Evolutionary conservation across 1,140 invertebrate genomes (phyloP).

Genomic region (Drosophila kepulauana): DNA sequence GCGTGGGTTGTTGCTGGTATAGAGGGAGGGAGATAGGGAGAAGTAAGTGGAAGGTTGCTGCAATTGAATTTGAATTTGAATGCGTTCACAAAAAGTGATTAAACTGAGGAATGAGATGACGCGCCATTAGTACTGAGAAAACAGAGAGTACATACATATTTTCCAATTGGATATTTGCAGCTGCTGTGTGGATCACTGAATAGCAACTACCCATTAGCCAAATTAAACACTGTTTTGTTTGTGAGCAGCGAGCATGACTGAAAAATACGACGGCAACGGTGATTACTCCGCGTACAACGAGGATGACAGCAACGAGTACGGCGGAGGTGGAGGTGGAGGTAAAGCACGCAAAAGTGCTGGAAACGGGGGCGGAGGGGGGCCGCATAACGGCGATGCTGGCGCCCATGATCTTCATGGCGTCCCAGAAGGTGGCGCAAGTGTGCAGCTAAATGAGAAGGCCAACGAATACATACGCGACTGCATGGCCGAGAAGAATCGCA

Average conservation of each 20-base stretch:
- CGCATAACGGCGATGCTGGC: conserved; percentile 76
- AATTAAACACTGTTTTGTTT: conserved; percentile 31
- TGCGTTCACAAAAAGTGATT: conserved; percentile 38
- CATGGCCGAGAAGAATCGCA: conserved; percentile 90
- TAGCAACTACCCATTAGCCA: conserved; percentile 20
- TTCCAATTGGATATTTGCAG: conserved; percentile 40
- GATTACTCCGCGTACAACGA: conserved; percentile 85
- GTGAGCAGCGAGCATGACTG: conserved; percentile 67
- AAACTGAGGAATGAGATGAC: conserved; percentile 15
- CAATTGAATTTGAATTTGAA: conserved; percentile 38
- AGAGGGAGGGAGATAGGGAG: background rate
- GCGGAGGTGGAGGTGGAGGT: conserved; percentile 31
- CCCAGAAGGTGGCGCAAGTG: conserved; percentile 46
- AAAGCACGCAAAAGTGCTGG: conserved; percentile 84
- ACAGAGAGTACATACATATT: background rate
- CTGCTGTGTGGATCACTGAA: conserved; percentile 12
- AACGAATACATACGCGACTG: conserved; percentile 91
- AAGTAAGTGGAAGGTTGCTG: background rate
- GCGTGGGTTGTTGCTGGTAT: background rate
- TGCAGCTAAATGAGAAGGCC: conserved; percentile 88
- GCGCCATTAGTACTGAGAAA: conserved; percentile 1
- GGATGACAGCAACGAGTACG: conserved; percentile 86
- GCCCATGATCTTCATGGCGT: conserved; percentile 86
- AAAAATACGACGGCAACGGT: conserved; percentile 82
- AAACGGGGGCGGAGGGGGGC: conserved; percentile 40